Evolutionary conservation across 2,797 vertebrate species (phyloP).

Genomic region (Spinus pinus): DNA sequence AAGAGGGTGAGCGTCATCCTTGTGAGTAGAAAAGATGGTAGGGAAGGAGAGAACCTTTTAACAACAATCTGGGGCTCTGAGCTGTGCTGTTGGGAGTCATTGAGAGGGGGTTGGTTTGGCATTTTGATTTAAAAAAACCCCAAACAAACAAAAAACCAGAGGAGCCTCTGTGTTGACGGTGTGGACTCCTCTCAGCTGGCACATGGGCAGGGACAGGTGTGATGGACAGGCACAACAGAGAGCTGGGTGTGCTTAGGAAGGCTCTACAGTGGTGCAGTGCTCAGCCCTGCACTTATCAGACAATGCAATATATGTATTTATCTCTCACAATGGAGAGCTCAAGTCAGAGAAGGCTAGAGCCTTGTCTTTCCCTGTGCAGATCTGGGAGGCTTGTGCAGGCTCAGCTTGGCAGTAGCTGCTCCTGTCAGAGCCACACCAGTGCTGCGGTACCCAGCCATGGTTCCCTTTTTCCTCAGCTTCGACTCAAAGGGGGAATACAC

Average conservation of each 20-base stretch:
- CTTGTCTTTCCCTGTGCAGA: neutral
- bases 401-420: neutral
- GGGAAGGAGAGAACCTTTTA: neutral
- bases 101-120: neutral
- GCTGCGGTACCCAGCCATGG: neutral
- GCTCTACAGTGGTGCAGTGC: neutral
- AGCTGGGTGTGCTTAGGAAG: neutral
- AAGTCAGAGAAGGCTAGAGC: neutral
- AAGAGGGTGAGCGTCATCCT: neutral
- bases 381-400: neutral
- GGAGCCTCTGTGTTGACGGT: fast-evolving
- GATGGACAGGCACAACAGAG: fast-evolving
- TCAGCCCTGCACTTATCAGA: neutral
- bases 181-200: neutral
- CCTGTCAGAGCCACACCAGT: fast-evolving
- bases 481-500: neutral
- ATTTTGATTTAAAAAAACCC: neutral
- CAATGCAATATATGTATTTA: neutral
- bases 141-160: neutral
- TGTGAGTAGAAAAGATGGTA: neutral
- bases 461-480: neutral
- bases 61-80: neutral
- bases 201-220: fast-evolving
- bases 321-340: neutral
- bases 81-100: neutral